phyloP scores from a whole-genome alignment of 2,888 invertebrate genomes.

The Glyphotaelius pellucidus region DNA sequence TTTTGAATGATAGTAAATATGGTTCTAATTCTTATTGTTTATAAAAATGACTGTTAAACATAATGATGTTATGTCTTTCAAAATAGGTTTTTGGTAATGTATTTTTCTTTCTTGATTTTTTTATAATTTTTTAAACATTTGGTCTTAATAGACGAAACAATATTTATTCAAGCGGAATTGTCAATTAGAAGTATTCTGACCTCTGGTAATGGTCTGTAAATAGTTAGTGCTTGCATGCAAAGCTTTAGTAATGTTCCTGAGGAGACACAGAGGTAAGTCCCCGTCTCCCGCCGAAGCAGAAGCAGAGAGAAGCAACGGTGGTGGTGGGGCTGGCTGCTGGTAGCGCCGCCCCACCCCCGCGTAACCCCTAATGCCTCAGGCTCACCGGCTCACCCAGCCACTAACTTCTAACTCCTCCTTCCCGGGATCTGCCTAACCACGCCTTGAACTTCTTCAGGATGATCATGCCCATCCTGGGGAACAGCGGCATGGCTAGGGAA shows the following conservation, averaged over 20 bases:
- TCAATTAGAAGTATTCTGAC: not conserved
- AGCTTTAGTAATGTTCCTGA: slow-evolving; percentile 58
- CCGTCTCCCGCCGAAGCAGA: slow-evolving; percentile 63
- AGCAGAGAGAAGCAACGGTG: slow-evolving; percentile 40
- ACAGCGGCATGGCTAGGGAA: not conserved
- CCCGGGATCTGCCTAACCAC: slow-evolving; percentile 3
- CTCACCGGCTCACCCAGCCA: slow-evolving; percentile 28
- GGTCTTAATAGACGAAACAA: not conserved
- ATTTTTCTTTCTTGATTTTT: not conserved
- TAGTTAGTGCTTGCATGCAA: slow-evolving; percentile 51
- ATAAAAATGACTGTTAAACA: not conserved
- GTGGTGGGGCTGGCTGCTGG: slow-evolving; percentile 11
- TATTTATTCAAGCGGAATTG: not conserved
- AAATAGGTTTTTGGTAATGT: not conserved
- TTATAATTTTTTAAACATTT: too few species aligned
- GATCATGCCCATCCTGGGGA: slow-evolving; percentile 62
- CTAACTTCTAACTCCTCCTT: slow-evolving; percentile 49
- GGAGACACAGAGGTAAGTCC: slow-evolving; percentile 64
- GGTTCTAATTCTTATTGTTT: not conserved
- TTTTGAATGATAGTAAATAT: not conserved
- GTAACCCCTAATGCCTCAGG: slow-evolving; percentile 22
- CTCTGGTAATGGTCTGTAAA: not conserved
- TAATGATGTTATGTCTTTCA: not conserved
- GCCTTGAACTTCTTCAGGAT: slow-evolving; percentile 45
- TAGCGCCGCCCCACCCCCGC: not conserved